These are phyloP conservation scores for Entomobrya multifasciata DNA, from an alignment of 2,888 invertebrate species.

Conservation along the genomic window DNA sequence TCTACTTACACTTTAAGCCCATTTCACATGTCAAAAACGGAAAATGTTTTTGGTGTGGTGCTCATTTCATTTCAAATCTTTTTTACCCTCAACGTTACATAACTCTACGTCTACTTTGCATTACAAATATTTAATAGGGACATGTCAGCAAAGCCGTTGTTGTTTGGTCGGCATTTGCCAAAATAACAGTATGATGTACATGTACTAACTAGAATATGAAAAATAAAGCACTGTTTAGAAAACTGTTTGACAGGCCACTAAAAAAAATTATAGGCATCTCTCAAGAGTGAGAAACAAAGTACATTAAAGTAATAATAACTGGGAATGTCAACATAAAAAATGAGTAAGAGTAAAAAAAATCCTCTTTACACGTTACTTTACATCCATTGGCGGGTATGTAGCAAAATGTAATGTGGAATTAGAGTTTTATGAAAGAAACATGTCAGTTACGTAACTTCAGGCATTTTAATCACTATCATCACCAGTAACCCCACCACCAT, in stretches of 20 bases:
- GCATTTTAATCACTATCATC: slow-evolving; percentile 23
- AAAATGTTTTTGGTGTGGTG: slow-evolving; percentile 10
- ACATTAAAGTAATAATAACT: slow-evolving; percentile 6
- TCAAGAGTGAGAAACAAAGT: not conserved
- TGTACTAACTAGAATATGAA: slow-evolving; percentile 27
- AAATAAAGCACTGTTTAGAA: slow-evolving; percentile 23
- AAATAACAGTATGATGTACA: slow-evolving; percentile 42
- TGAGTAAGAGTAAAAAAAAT: too few relatives aligned
- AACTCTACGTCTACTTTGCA: slow-evolving; percentile 64
- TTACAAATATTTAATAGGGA: slow-evolving; percentile 70
- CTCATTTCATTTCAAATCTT: not conserved
- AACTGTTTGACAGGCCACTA: slow-evolving; percentile 35
- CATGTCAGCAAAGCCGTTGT: slow-evolving; percentile 63
- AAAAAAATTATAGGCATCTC: not conserved
- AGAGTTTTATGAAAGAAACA: slow-evolving; percentile 64
- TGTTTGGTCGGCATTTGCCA: slow-evolving; percentile 71
- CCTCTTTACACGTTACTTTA: slow-evolving; percentile 34
- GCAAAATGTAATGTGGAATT: slow-evolving; percentile 42
- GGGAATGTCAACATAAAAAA: slow-evolving; percentile 8
- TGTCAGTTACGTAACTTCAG: slow-evolving; percentile 67
- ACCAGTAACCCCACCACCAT: not conserved
- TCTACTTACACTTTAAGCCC: slow-evolving; percentile 63
- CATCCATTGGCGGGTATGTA: slow-evolving; percentile 18
- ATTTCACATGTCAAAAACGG: slow-evolving; percentile 59
- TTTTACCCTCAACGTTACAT: not conserved